Conservation (phyloP, 1,140 invertebrate genomes). For the Anoplophora glabripennis region DNA sequence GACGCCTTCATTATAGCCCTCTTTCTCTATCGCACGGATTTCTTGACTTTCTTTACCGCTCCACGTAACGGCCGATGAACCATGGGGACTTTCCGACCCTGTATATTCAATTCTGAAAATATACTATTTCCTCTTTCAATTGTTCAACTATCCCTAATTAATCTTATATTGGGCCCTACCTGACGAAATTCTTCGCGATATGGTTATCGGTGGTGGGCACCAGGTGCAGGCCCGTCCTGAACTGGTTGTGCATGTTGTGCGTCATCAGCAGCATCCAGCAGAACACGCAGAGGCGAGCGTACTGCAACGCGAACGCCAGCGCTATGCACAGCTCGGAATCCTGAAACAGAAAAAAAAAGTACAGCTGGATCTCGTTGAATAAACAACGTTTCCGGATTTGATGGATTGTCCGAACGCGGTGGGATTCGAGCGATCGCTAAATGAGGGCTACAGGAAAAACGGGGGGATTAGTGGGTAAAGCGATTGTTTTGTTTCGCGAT, state of each 20-base stretch:
- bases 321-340: constrained; percentile 62
- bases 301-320: constrained; percentile 60
- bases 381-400: neutral
- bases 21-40: no score
- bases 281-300: constrained; percentile 60
- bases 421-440: no score
- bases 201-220: constrained; percentile 44
- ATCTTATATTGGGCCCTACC: constrained; percentile 41
- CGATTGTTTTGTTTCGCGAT: no score
- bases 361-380: neutral
- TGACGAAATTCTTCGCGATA: constrained; percentile 45
- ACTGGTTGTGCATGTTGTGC: constrained; percentile 57
- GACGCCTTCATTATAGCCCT: no score
- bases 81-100: no score
- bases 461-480: no score
- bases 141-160: no score
- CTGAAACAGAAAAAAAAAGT: constrained; percentile 48
- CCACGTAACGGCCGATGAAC: no score
- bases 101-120: no score
- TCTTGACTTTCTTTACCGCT: no score
- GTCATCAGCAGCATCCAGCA: constrained; percentile 62
- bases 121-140: no score
- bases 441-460: no score
- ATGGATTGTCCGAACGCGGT: neutral
- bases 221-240: constrained; percentile 47